These are phyloP conservation scores for Cydia amplana DNA, from an alignment of 1,140 invertebrate genomes.

Conservation along the genomic window DNA sequence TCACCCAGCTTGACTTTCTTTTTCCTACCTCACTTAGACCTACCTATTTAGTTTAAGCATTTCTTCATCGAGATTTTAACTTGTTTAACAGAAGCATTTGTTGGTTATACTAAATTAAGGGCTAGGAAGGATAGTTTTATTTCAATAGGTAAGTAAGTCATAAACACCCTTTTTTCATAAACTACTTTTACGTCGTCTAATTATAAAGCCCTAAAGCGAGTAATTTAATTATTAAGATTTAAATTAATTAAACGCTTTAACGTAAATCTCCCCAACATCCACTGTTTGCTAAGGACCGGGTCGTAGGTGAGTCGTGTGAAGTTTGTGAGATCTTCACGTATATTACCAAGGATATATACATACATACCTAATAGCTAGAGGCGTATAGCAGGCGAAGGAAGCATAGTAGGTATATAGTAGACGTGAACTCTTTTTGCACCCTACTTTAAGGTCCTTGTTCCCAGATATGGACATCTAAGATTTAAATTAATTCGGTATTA, in stretches of 20 bases:
- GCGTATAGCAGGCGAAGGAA: no score
- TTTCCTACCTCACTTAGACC: no score
- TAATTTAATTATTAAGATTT: conserved; percentile 3
- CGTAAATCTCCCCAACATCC: conserved; percentile 1
- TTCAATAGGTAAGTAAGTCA: no score
- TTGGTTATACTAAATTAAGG: no score
- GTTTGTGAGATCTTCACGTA: conserved; percentile 6
- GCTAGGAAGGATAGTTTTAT: no score
- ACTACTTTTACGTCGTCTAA: background rate
- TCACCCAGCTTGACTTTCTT: no score
- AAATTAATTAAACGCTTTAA: conserved; percentile 7
- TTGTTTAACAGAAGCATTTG: no score
- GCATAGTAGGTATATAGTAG: background rate
- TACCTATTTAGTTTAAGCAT: no score
- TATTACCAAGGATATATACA: background rate
- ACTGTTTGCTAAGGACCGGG: conserved; percentile 4
- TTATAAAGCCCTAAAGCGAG: background rate
- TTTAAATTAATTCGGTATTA: no score
- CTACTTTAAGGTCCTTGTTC: background rate
- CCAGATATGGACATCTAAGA: no score
- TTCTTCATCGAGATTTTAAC: no score
- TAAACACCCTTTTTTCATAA: background rate
- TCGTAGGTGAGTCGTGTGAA: conserved; percentile 2
- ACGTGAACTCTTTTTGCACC: background rate
- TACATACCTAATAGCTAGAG: no score